These are phyloP conservation scores for Leucoma salicis DNA, from an alignment of 2,888 invertebrate species.

Conservation along the genomic window DNA sequence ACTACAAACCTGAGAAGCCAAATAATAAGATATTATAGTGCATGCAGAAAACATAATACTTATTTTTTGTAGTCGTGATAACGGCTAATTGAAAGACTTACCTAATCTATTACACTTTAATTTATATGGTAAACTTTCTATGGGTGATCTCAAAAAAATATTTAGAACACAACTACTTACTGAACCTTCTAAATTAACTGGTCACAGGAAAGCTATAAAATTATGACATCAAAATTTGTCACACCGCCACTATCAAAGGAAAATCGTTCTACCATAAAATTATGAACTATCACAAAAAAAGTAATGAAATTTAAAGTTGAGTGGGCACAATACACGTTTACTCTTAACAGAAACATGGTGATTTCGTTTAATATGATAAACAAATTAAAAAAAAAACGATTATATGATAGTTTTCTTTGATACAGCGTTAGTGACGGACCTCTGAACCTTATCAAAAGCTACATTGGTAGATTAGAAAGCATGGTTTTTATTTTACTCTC, in stretches of 20 bases:
- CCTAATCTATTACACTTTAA: background rate
- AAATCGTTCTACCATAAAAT: constrained; percentile 44
- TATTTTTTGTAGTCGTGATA: background rate
- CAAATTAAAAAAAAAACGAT: too few species aligned
- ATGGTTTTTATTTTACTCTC: constrained; percentile 26
- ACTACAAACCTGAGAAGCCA: background rate
- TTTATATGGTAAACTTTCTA: background rate
- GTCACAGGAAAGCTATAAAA: constrained; percentile 26
- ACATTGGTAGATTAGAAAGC: constrained; percentile 32
- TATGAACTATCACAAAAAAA: background rate
- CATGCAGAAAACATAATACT: background rate
- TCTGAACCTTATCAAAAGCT: constrained; percentile 17
- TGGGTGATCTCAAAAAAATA: background rate
- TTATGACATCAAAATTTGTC: constrained; percentile 50
- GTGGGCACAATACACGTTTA: constrained; percentile 33
- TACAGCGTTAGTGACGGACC: too few species aligned
- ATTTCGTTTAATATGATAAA: constrained; percentile 3
- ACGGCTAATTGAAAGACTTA: background rate
- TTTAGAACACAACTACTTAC: background rate
- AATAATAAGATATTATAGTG: constrained; percentile 3
- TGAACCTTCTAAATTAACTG: background rate
- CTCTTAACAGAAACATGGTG: constrained; percentile 15
- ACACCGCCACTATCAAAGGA: constrained; percentile 47
- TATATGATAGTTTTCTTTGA: too few species aligned
- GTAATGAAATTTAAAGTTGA: background rate